Conservation (phyloP, 2,113 vertebrate genomes). For the Syrrhaptes paradoxus region DNA sequence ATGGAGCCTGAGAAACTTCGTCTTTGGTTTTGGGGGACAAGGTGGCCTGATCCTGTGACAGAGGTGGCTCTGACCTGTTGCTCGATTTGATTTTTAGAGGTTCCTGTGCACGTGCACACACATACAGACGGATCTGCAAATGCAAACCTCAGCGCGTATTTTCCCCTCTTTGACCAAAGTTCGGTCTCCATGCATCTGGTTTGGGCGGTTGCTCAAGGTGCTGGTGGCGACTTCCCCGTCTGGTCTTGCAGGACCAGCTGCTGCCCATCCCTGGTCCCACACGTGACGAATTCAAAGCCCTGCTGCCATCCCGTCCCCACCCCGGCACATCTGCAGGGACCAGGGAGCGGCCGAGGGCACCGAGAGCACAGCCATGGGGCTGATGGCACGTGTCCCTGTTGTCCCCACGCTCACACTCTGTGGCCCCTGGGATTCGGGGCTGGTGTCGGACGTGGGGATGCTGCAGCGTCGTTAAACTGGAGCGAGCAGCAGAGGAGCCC, state of each 20-base stretch:
- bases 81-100: not conserved
- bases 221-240: not conserved
- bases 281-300: rapidly evolving
- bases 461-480: rapidly evolving
- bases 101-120: rapidly evolving
- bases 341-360: rapidly evolving
- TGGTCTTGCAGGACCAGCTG: not conserved
- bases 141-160: rapidly evolving
- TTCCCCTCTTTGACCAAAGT: not conserved
- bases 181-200: rapidly evolving
- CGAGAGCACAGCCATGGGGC: rapidly evolving
- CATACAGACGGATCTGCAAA: rapidly evolving
- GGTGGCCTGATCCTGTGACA: not conserved
- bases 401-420: not conserved
- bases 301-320: not conserved
- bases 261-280: not conserved
- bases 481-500: not conserved
- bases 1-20: not conserved
- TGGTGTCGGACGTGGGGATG: not conserved
- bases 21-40: not conserved
- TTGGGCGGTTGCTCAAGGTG: not conserved
- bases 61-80: rapidly evolving
- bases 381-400: rapidly evolving
- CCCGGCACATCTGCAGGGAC: rapidly evolving
- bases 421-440: rapidly evolving